phyloP scores from a whole-genome alignment of 2,888 invertebrate genomes.

The Mesorhabditis spiculigera region DNA sequence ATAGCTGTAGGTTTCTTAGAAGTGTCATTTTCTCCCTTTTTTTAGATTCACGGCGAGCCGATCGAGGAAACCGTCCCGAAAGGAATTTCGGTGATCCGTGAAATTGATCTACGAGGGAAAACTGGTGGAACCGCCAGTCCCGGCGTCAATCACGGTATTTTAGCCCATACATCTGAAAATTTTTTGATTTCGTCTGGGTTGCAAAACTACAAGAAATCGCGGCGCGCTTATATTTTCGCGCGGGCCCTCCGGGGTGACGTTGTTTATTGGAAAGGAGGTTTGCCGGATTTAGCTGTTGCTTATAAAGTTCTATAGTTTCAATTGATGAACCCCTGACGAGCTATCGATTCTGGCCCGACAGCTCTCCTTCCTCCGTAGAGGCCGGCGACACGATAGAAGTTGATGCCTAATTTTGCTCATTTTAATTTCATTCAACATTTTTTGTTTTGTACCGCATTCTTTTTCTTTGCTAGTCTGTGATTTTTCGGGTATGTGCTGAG shows the following conservation, averaged over 20 bases:
- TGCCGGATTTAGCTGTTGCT: no score
- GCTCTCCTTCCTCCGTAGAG: not conserved
- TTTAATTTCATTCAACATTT: no score
- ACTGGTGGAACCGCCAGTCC: not conserved
- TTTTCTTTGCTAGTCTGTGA: no score
- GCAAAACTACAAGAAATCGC: not conserved
- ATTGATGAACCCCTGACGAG: no score
- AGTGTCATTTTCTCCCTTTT: not conserved
- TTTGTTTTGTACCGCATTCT: no score
- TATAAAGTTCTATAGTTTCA: not conserved
- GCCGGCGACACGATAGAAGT: not conserved
- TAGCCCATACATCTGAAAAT: not conserved
- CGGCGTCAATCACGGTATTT: not conserved
- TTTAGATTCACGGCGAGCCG: slow-evolving; percentile 6
- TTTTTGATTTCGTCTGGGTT: not conserved
- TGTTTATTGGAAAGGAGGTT: not conserved
- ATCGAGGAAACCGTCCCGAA: not conserved
- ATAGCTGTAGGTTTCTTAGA: slow-evolving; percentile 17
- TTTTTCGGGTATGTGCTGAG: no score
- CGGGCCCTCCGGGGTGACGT: not conserved
- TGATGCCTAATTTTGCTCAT: not conserved
- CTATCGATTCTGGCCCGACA: slow-evolving; percentile 3
- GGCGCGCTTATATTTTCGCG: not conserved
- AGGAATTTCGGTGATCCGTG: not conserved
- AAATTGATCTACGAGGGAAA: not conserved